phyloP scores from a whole-genome alignment of 2,113 vertebrate genomes.

The Mesocricetus auratus region DNA sequence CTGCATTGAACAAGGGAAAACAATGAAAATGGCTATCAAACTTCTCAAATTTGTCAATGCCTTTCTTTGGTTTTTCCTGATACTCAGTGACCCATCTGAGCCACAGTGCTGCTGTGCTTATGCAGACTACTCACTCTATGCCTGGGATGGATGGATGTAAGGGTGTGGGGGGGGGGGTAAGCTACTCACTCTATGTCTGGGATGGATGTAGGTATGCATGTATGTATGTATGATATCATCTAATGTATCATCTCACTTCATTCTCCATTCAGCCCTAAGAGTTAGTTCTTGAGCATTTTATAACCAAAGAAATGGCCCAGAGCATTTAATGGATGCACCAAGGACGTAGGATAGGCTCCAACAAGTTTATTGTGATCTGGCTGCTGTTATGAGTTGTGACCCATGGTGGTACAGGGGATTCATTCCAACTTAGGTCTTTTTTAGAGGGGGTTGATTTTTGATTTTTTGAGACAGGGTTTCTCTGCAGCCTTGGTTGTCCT shows the following conservation, averaged over 20 bases:
- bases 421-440: conserved; percentile 28
- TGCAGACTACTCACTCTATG: background rate
- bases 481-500: background rate
- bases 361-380: background rate
- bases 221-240: background rate
- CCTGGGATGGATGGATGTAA: background rate
- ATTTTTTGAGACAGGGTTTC: background rate
- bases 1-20: background rate
- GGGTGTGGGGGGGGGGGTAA: no score
- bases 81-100: background rate
- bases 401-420: background rate
- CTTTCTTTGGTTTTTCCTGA: background rate
- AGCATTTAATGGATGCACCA: conserved; percentile 4
- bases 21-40: background rate
- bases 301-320: background rate
- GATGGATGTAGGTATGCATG: background rate
- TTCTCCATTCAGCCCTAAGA: conserved; percentile 12
- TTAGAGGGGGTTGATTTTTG: background rate
- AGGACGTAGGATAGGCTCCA: background rate
- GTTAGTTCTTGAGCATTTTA: conserved; percentile 12
- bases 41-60: background rate
- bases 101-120: background rate
- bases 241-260: background rate
- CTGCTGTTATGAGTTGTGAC: conserved; percentile 23
- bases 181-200: background rate